Percentiles rank a stretch among this genome's conserved stretches.
Evolutionary conservation across 2,113 vertebrate species (phyloP).

Genomic region (Entelurus aequoreus): DNA sequence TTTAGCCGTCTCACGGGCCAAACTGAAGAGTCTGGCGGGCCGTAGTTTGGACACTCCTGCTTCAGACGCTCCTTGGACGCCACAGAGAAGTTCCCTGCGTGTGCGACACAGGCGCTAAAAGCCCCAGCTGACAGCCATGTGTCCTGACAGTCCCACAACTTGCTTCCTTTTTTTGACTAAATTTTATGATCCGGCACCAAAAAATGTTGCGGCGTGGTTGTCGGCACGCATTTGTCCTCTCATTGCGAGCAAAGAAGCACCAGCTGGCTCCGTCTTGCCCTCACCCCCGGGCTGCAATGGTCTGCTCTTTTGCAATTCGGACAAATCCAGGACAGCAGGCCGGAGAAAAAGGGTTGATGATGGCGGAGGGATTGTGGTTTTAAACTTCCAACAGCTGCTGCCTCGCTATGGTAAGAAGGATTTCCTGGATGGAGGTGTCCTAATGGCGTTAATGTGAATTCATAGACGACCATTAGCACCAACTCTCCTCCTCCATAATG

Average conservation of each 20-base stretch:
- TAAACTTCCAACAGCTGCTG: slow-evolving; percentile 54
- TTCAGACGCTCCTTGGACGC: slow-evolving; percentile 26
- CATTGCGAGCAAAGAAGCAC: slow-evolving; percentile 20
- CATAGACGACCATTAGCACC: slow-evolving; percentile 56
- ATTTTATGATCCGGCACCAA: slow-evolving; percentile 53
- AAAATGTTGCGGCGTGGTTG: slow-evolving; percentile 60
- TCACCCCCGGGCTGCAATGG: slow-evolving; percentile 33
- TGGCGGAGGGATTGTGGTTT: slow-evolving; percentile 42
- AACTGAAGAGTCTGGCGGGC: too few species aligned
- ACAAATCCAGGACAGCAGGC: slow-evolving; percentile 39
- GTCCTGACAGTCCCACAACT: slow-evolving; percentile 76
- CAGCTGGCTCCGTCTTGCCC: slow-evolving; percentile 20
- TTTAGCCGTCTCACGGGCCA: not conserved
- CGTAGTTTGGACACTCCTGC: not conserved
- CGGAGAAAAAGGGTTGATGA: slow-evolving; percentile 9
- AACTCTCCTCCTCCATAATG: slow-evolving; percentile 50
- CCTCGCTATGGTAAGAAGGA: slow-evolving; percentile 44
- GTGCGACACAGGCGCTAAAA: slow-evolving; percentile 26
- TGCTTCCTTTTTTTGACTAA: slow-evolving; percentile 57
- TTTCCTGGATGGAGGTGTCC: slow-evolving; percentile 63
- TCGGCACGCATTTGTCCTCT: slow-evolving; percentile 46
- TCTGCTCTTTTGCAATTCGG: slow-evolving; percentile 27
- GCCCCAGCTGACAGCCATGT: slow-evolving; percentile 71
- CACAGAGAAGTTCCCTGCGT: slow-evolving; percentile 41
- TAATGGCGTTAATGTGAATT: slow-evolving; percentile 64